Evolutionary conservation across 2,888 invertebrate species (phyloP).

Genomic region (Oscheius onirici): DNA sequence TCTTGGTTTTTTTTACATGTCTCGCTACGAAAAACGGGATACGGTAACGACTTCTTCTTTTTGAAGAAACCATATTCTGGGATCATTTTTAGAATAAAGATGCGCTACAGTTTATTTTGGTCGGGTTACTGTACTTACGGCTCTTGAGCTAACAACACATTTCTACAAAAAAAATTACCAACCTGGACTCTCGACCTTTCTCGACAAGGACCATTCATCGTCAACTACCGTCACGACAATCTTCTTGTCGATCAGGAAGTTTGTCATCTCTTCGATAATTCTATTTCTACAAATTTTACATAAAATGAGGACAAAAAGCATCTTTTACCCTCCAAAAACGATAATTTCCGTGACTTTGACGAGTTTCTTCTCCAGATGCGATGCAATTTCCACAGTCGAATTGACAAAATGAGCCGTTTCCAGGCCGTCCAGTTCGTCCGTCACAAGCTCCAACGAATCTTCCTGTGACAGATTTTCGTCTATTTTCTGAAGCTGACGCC

Average conservation of each 20-base stretch:
- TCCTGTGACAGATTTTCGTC: slow-evolving; percentile 2
- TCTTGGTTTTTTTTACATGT: no score
- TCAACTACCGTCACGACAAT: slow-evolving; percentile 5
- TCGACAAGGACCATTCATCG: slow-evolving; percentile 3
- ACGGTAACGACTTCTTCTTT: no score
- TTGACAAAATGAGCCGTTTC: not conserved
- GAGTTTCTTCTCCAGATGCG: slow-evolving; percentile 4
- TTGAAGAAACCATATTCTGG: no score
- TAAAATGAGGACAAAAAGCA: not conserved
- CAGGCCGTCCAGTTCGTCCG: not conserved
- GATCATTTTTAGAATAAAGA: no score
- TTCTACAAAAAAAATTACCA: no score
- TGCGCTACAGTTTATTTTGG: no score
- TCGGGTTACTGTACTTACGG: no score
- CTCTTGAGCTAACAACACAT: no score
- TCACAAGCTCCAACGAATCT: not conserved
- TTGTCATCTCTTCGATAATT: slow-evolving; percentile 3
- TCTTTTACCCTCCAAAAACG: slow-evolving; percentile 7
- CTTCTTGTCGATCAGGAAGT: not conserved
- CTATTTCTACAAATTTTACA: not conserved
- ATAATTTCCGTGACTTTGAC: not conserved
- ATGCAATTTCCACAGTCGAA: not conserved
- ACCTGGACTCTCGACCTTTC: not conserved
- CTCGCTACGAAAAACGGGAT: no score
- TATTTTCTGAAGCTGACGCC: slow-evolving; percentile 53